Base-by-base conservation (phyloP, 1,140 invertebrate genomes). In the Schmidtea mediterranea region DNA sequence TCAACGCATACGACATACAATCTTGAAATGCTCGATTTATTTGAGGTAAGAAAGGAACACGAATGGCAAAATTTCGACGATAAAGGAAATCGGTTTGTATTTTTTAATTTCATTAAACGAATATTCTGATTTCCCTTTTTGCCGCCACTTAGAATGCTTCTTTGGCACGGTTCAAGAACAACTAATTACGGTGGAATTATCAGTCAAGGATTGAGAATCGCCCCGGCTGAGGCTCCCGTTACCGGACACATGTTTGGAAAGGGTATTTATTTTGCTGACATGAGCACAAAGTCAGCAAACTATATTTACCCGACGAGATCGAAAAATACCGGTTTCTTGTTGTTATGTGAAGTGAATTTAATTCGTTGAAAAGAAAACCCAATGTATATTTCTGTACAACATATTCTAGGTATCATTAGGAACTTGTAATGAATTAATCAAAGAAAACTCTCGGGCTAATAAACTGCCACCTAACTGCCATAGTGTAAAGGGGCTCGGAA, bases 281-380 rank as follows among this genome's bases (percentile, higher is more conserved):
- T 94, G 83, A 84, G 94, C 0, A 86, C 84, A 1, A 97, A 97
- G 64, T 92, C 86, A 1, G 89, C 89, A 1, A 94, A 95, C 63
- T 97, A 97, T 63, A 95, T 90, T 69, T 76, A 73, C 53, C 79
- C 84, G 1, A 75, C 70, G 41, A 66, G 65, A 1, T 55, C 60
- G 38, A 78, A 78, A 59, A 71, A 75, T 12, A 74, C 73, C 9
- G 89, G 84, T 48, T 62, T 94, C 12, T 58, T 97, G 62, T 55
- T 95, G 53, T 69, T 97, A 0, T 90, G 84, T 63, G 87, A 97
- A 62, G 89, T 95, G 9, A 21, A 3, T 19, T 70, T 95, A n/a
- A n/a, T n/a, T n/a, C n/a, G n/a, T n/a, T n/a, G n/a, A n/a, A n/a
- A n/a, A n/a, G n/a, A n/a, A n/a, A n/a, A n/a, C n/a, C n/a, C n/a